Evolutionary conservation across 2,113 vertebrate genomes (phyloP).

Genomic region (Eclectus roratus): DNA sequence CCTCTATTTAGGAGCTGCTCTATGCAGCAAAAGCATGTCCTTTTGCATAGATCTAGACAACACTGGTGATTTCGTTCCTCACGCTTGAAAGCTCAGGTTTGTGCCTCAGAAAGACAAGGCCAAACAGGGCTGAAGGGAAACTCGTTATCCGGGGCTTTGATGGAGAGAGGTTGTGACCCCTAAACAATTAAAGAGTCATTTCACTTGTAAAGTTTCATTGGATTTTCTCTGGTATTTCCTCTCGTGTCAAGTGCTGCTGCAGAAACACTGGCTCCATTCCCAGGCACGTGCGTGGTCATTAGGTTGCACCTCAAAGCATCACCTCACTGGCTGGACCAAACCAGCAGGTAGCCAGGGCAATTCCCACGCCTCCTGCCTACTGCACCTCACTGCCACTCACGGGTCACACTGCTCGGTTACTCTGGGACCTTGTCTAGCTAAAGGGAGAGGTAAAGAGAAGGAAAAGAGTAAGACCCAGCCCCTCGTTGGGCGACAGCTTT

Average conservation of each 20-base stretch:
- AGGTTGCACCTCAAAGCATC: neutral
- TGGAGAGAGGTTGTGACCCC: neutral
- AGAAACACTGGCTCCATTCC: neutral
- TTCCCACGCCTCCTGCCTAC: neutral
- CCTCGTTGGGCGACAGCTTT: fast-evolving
- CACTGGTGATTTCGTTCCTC: neutral
- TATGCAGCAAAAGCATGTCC: neutral
- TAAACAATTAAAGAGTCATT: constrained; percentile 2
- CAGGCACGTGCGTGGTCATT: neutral
- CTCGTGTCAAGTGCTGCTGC: neutral
- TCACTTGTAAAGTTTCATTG: neutral
- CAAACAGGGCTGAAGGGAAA: neutral
- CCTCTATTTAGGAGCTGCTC: neutral
- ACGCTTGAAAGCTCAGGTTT: neutral
- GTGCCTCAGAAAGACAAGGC: neutral
- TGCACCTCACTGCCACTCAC: fast-evolving
- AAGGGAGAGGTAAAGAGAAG: neutral
- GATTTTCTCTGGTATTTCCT: neutral
- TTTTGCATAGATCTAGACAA: neutral
- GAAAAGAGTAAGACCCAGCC: neutral
- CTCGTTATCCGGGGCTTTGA: neutral
- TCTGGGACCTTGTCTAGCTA: neutral
- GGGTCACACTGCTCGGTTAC: fast-evolving
- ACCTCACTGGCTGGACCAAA: fast-evolving
- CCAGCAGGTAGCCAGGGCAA: fast-evolving